Conservation (phyloP, 2,113 vertebrate species). For the Pedetes capensis region DNA sequence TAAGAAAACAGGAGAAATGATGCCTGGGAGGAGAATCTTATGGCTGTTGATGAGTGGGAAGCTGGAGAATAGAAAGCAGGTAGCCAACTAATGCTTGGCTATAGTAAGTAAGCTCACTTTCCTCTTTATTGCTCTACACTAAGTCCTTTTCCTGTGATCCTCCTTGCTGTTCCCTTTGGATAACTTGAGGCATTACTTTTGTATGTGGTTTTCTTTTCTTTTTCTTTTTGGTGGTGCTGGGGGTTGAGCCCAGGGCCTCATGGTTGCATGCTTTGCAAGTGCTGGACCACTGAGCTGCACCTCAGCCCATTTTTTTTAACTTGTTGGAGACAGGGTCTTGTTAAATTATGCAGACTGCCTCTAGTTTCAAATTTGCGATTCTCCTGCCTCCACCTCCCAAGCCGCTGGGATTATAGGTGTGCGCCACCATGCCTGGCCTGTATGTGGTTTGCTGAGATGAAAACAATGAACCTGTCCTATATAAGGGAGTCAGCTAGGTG, state of each 20-base stretch:
- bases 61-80: background rate
- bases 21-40: background rate
- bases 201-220: background rate
- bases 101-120: fast-evolving
- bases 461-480: background rate
- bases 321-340: no score
- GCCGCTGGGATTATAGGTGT: no score
- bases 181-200: background rate
- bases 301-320: no score
- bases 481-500: background rate
- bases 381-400: no score
- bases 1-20: background rate
- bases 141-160: background rate
- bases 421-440: no score
- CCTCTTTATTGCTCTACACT: background rate
- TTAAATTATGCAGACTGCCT: no score
- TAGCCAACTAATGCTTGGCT: background rate
- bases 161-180: background rate
- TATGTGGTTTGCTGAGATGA: background rate
- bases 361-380: no score
- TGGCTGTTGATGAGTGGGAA: background rate
- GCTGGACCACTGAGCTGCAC: no score
- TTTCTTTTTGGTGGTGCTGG: no score
- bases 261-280: no score
- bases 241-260: no score